Evolutionary conservation across 1,140 invertebrate genomes (phyloP).

Genomic region (Ceratosolen solmsi): DNA sequence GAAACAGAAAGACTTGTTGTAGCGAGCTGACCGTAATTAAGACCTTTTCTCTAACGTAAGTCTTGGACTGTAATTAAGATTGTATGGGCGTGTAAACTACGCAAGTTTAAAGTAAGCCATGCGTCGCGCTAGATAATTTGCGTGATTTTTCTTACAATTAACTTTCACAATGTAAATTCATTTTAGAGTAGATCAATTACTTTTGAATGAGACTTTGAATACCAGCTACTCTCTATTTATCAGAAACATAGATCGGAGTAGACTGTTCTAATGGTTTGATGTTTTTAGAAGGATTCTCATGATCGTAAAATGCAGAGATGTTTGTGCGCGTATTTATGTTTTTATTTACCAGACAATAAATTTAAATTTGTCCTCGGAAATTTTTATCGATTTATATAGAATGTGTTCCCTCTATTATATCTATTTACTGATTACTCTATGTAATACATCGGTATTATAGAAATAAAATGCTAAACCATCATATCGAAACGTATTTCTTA

Average conservation of each 20-base stretch:
- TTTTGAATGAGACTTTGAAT: neutral
- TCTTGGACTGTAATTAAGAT: slow-evolving; percentile 47
- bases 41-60: slow-evolving; percentile 53
- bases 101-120: slow-evolving; percentile 34
- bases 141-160: slow-evolving; percentile 9
- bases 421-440: too few species aligned
- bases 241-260: neutral
- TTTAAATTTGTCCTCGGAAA: neutral
- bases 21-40: slow-evolving; percentile 56
- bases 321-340: neutral
- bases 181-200: slow-evolving; percentile 13
- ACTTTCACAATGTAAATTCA: slow-evolving; percentile 44
- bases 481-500: too few species aligned
- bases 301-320: neutral
- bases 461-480: too few species aligned
- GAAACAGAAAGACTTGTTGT: slow-evolving; percentile 37
- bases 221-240: neutral
- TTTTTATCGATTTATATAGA: neutral
- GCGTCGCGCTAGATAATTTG: slow-evolving; percentile 31
- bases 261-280: neutral
- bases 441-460: too few species aligned
- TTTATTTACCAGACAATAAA: neutral
- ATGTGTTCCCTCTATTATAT: too few species aligned
- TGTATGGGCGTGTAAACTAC: slow-evolving; percentile 4
- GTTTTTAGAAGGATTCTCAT: neutral